Evolutionary conservation across 2,113 vertebrate genomes (phyloP), one percentile per base, ranked within the genome.

Genomic region (Mirounga angustirostris): DNA sequence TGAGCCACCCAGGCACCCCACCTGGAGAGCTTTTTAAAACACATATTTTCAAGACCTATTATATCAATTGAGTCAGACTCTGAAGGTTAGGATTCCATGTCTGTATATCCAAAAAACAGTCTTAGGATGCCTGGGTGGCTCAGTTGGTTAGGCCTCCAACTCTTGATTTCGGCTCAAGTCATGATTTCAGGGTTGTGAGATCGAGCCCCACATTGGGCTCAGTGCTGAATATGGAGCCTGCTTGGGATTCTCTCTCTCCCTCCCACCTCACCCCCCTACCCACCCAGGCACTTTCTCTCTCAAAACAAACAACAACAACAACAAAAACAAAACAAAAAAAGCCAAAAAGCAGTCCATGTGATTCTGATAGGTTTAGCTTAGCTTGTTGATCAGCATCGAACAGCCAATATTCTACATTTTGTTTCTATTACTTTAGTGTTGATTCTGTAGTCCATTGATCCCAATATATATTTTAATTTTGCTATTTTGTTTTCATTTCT

Each of bases 401-500:
- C 65, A 93, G 54, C 8, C 15, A 18, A 15, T 95, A 59, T 73
- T 86, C 33, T 87, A 19, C 5, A 65, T 90, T 46, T 61, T 83
- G 14, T 61, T 97, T 52, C 54, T 94, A 4, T 90, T 22, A 73
- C 9, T 52, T 94, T 65, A 65, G 50, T 52, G 12, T 56, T 78
- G 58, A 61, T 91, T 93, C 30, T 88, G 43, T 16, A 94, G 40
- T 87, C 22, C 2, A 8, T 52, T 95, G 73, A 16, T 59, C 79
- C n/a, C 43, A 79, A 63, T 81, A 43, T 67, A 46, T 69, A 65
- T 65, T 88, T 94, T 80, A n/a, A 84, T 87, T 95, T 96, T 28
- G 4, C 65, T 78, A n/a, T 83, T 46, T 94, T 89, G 43, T 80
- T 97, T 94, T 65, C 54, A 2, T 79, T 95, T 93, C 12, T 89